Evolutionary conservation across 2,797 vertebrate species (phyloP), one percentile per base, ranked within the genome.

Genomic region (Lagocephalus sceleratus): DNA sequence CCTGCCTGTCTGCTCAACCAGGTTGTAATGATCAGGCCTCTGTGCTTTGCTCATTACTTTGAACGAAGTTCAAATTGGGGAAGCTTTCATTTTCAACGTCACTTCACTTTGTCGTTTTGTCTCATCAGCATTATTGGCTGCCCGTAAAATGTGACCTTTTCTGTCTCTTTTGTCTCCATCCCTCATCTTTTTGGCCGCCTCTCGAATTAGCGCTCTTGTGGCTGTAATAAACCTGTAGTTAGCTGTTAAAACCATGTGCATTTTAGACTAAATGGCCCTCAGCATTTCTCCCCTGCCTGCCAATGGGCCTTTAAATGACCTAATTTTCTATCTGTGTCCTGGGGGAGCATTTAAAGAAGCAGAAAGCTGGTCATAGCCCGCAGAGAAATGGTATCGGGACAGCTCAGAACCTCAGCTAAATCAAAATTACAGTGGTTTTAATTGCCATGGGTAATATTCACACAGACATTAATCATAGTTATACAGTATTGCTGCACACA

Each of bases 241-340:
- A 66, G 74, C 82, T 67, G 67, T 78, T 87, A 83, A 87, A 87
- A 80, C 82, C 73, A 63, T 84, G 81, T 78, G 73, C 76, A 54
- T 87, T 82, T 86, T 80, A 63, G 70, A 73, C 80, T 81, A 87
- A 78, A 88, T 84, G 74, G 81, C 68, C 82, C 73, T 56, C 52
- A 63, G 78, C 47, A 68, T 80, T 79, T 78, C 62, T 52, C 65
- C 54, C 67, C 74, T 73, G 81, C 78, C 79, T 76, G 83, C 82
- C 82, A 85, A 82, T 84, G 79, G 84, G 75, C 66, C 75, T 84
- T 81, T 77, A 88, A 86, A 85, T 81, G 62, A 82, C 77, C 84
- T 84, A 68, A 87, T 87, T 83, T 85, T 69, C 72, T 77, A 55
- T 82, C 57, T 67, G 69, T 73, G 71, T 82, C 76, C 68, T 73